phyloP scores from a whole-genome alignment of 2,888 invertebrate genomes.

The Habroteleia sp. region DNA sequence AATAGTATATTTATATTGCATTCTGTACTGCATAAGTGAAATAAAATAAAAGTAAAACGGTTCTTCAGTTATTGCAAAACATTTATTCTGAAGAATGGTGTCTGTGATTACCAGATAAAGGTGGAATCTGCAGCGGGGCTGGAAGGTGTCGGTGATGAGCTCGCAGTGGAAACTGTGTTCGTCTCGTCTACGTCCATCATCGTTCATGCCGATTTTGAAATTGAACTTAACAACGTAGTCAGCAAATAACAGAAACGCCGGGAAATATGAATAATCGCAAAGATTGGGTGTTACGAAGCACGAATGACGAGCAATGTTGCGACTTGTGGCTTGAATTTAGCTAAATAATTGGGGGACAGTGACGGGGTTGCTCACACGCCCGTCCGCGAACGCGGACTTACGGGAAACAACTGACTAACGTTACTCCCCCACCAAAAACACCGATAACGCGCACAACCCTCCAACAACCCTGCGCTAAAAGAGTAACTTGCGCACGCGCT shows the following conservation, averaged over 20 bases:
- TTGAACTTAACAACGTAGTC: conserved; percentile 27
- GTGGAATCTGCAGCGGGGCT: conserved; percentile 79
- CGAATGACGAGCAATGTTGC: conserved; percentile 39
- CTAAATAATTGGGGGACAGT: conserved; percentile 31
- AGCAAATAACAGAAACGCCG: conserved; percentile 11
- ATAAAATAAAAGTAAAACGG: no score
- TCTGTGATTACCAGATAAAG: conserved; percentile 75
- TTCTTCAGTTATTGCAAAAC: no score
- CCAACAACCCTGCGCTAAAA: conserved; percentile 69
- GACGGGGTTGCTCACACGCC: conserved; percentile 72
- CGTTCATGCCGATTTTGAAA: conserved; percentile 73
- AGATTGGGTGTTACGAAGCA: conserved; percentile 22
- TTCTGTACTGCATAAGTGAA: no score
- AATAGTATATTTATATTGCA: no score
- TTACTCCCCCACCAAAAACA: conserved; percentile 70
- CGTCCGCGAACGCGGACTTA: conserved; percentile 80
- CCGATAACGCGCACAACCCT: conserved; percentile 66
- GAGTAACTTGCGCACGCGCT: conserved; percentile 47
- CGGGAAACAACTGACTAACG: conserved; percentile 79
- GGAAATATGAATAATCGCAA: conserved; percentile 2
- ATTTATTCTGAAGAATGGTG: neutral
- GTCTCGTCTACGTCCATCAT: conserved; percentile 80
- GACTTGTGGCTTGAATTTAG: conserved; percentile 34
- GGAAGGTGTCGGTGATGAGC: conserved; percentile 79
- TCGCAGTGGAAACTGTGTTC: conserved; percentile 78